phyloP scores from a whole-genome alignment of 2,113 vertebrate species.

The Engraulis encrasicolus region DNA sequence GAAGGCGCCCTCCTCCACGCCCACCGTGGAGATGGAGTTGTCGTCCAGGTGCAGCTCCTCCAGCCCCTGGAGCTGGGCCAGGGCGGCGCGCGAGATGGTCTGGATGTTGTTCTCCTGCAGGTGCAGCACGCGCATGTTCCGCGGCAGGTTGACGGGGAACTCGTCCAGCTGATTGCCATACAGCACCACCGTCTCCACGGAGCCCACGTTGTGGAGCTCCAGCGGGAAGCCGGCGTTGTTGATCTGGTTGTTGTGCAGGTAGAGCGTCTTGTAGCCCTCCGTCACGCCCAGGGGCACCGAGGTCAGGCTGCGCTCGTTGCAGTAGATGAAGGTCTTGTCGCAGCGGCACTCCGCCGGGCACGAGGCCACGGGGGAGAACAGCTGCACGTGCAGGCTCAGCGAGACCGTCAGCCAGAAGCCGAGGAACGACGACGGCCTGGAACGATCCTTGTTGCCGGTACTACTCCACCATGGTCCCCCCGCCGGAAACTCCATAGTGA shows the following conservation, averaged over 20 bases:
- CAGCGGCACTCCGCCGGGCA: slow-evolving; percentile 95
- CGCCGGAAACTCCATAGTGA: slow-evolving; percentile 89
- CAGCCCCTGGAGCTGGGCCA: slow-evolving; percentile 88
- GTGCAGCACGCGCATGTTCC: slow-evolving; percentile 90
- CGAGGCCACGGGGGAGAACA: slow-evolving; percentile 77
- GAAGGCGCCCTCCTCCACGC: slow-evolving; percentile 95
- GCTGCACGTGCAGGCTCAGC: slow-evolving; percentile 88
- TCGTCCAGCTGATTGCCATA: slow-evolving; percentile 98
- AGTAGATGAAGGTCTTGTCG: slow-evolving; percentile 94
- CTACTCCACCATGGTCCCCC: slow-evolving; percentile 82
- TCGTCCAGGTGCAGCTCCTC: slow-evolving; percentile 97
- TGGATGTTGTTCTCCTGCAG: slow-evolving; percentile 99
- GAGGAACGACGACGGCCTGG: slow-evolving; percentile 82
- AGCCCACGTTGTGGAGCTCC: slow-evolving; percentile 90
- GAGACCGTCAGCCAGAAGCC: slow-evolving; percentile 88
- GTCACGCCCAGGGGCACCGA: slow-evolving; percentile 98
- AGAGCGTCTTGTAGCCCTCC: slow-evolving; percentile 94
- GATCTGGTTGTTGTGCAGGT: slow-evolving; percentile 99
- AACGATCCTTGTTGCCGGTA: slow-evolving; percentile 87
- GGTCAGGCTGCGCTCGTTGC: slow-evolving; percentile 97
- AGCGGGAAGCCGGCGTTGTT: slow-evolving; percentile 98
- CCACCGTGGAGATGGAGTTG: slow-evolving; percentile 97
- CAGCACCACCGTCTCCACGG: slow-evolving; percentile 92
- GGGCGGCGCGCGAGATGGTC: slow-evolving; percentile 92
- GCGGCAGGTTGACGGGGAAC: slow-evolving; percentile 96